Evolutionary conservation across 1,140 invertebrate genomes (phyloP).

Genomic region (Streblospio benedicti): DNA sequence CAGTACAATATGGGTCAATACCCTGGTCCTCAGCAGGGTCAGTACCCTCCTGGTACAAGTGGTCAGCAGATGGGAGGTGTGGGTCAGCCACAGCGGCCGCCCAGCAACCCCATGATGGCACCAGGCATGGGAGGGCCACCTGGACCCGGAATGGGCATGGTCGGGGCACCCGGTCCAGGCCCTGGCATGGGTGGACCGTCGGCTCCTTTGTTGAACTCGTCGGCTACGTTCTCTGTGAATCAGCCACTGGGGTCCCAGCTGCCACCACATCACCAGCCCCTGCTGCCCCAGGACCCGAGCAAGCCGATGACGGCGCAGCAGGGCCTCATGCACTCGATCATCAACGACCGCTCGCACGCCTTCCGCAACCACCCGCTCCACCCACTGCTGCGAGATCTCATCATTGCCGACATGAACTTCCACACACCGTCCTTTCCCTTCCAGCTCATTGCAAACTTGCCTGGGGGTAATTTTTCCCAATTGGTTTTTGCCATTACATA

Average conservation of each 20-base stretch:
- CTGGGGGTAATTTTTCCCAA: slow-evolving; percentile 40
- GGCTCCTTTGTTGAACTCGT: not conserved
- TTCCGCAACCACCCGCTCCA: slow-evolving; percentile 44
- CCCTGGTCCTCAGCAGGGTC: too few species aligned
- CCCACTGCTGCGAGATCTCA: slow-evolving; percentile 41
- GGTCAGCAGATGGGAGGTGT: too few species aligned
- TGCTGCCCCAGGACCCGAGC: not conserved
- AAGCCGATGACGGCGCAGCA: slow-evolving; percentile 26
- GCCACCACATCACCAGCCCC: slow-evolving; percentile 4
- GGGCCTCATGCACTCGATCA: slow-evolving; percentile 41
- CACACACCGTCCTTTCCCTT: slow-evolving; percentile 40
- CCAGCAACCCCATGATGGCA: too few species aligned
- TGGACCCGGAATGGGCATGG: too few species aligned
- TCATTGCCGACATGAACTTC: slow-evolving; percentile 47
- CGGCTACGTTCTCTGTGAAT: not conserved
- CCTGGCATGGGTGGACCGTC: not conserved
- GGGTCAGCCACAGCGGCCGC: too few species aligned
- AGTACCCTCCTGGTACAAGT: too few species aligned
- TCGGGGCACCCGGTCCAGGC: not conserved
- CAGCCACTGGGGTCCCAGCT: not conserved
- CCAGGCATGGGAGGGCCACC: too few species aligned
- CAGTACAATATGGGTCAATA: too few species aligned
- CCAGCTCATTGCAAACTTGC: slow-evolving; percentile 39
- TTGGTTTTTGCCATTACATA: slow-evolving; percentile 23
- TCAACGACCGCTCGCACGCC: slow-evolving; percentile 39